Evolutionary conservation across 2,888 invertebrate genomes (phyloP).

Genomic region (Athripsodes cinereus): DNA sequence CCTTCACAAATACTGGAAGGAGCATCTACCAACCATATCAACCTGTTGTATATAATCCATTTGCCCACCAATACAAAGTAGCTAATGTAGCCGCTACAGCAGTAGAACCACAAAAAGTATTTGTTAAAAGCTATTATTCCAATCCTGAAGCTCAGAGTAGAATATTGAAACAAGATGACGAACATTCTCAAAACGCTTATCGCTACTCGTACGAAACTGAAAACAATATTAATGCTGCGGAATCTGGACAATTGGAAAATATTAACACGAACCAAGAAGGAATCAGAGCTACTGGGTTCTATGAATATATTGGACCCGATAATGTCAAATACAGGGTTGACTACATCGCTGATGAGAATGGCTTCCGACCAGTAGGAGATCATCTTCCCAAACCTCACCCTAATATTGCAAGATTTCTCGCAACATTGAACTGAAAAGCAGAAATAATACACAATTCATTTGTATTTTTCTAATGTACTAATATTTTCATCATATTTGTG

Average conservation of each 20-base stretch:
- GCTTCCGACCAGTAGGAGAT: constrained; percentile 36
- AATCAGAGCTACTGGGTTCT: constrained; percentile 48
- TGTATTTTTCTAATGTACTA: too few relatives aligned
- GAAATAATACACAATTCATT: too few relatives aligned
- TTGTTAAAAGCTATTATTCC: neutral
- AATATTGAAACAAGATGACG: constrained; percentile 18
- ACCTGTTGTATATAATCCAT: constrained; percentile 2
- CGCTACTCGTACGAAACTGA: constrained; percentile 41
- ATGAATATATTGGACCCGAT: constrained; percentile 52
- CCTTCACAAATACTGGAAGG: neutral
- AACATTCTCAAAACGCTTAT: constrained; percentile 17
- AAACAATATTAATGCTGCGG: constrained; percentile 48
- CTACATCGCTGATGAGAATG: constrained; percentile 53
- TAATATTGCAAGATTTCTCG: neutral
- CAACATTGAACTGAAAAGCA: neutral
- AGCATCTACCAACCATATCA: neutral
- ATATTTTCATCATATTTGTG: too few relatives aligned
- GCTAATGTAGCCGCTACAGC: constrained; percentile 16
- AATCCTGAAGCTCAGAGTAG: constrained; percentile 20
- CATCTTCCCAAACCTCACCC: constrained; percentile 36
- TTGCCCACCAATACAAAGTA: constrained; percentile 10
- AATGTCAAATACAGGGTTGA: constrained; percentile 46
- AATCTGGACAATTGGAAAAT: constrained; percentile 45
- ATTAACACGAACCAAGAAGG: constrained; percentile 44
- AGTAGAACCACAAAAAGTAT: neutral